phyloP scores from a whole-genome alignment of 2,888 invertebrate genomes.

The Yponomeuta malinellus region DNA sequence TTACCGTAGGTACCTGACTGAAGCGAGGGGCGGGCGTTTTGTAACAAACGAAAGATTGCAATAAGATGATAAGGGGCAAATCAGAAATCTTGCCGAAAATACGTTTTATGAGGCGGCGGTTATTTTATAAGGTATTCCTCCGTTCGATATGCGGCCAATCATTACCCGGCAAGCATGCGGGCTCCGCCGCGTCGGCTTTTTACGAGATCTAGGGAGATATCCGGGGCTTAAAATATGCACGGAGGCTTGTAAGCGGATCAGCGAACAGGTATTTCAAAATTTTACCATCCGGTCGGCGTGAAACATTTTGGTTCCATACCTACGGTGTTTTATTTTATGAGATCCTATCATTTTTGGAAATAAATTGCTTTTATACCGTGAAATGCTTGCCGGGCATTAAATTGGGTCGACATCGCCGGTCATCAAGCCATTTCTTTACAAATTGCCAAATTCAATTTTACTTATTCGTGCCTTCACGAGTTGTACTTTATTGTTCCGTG shows the following conservation, averaged over 20 bases:
- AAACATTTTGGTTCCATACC: not conserved
- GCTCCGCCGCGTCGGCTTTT: constrained; percentile 46
- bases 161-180: constrained; percentile 45
- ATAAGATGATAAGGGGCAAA: constrained; percentile 64
- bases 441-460: constrained; percentile 43
- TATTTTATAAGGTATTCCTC: constrained; percentile 68
- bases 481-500: constrained; percentile 66
- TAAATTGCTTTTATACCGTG: not conserved
- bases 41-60: constrained; percentile 70
- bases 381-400: not conserved
- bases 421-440: constrained; percentile 14
- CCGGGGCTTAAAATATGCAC: constrained; percentile 50
- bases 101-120: constrained; percentile 61
- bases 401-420: constrained; percentile 10
- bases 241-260: constrained; percentile 49
- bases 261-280: constrained; percentile 35
- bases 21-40: constrained; percentile 38
- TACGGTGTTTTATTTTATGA: not conserved
- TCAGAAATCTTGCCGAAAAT: constrained; percentile 72
- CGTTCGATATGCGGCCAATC: constrained; percentile 68
- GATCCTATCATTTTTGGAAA: not conserved
- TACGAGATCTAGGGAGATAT: constrained; percentile 62
- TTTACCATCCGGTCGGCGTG: not conserved
- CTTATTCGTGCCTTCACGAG: constrained; percentile 44
- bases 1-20: constrained; percentile 42